Percentiles rank a stretch among this genome's conserved stretches.
Conservation (phyloP, 2,888 invertebrate genomes). For the Xestobium rufovillosum region DNA sequence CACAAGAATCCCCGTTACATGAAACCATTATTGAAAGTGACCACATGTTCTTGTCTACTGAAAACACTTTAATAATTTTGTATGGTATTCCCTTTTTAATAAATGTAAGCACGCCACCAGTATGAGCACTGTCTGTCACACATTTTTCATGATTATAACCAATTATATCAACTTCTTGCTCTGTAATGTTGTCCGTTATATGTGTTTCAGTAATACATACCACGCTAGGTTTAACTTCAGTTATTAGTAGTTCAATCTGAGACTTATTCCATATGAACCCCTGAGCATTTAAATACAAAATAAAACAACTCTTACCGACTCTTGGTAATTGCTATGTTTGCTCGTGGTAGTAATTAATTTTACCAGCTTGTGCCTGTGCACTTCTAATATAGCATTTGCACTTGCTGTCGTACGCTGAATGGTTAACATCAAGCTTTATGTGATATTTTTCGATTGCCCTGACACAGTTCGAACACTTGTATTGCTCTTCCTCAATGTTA, state of each 20-base stretch:
- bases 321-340: not conserved
- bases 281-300: slow-evolving; percentile 9
- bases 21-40: too few species aligned
- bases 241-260: slow-evolving; percentile 5
- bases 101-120: slow-evolving; percentile 7
- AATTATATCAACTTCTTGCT: slow-evolving; percentile 5
- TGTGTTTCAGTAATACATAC: slow-evolving; percentile 11
- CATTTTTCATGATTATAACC: slow-evolving; percentile 8
- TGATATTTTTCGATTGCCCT: slow-evolving; percentile 4
- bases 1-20: too few species aligned
- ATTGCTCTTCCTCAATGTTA: slow-evolving; percentile 2
- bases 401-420: slow-evolving; percentile 4
- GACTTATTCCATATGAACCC: slow-evolving; percentile 7
- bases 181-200: slow-evolving; percentile 6
- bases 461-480: slow-evolving; percentile 9
- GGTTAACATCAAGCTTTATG: slow-evolving; percentile 6
- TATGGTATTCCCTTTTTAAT: too few species aligned
- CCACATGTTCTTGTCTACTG: too few species aligned
- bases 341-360: too few species aligned
- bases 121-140: slow-evolving; percentile 7
- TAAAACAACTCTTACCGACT: not conserved
- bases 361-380: slow-evolving; percentile 4
- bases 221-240: slow-evolving; percentile 7
- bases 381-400: slow-evolving; percentile 10
- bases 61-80: too few species aligned